Percentiles rank a stretch among this genome's conserved stretches.
These are phyloP conservation scores for Caerostris extrusa DNA, from an alignment of 1,140 invertebrate genomes.

Conservation along the genomic window DNA sequence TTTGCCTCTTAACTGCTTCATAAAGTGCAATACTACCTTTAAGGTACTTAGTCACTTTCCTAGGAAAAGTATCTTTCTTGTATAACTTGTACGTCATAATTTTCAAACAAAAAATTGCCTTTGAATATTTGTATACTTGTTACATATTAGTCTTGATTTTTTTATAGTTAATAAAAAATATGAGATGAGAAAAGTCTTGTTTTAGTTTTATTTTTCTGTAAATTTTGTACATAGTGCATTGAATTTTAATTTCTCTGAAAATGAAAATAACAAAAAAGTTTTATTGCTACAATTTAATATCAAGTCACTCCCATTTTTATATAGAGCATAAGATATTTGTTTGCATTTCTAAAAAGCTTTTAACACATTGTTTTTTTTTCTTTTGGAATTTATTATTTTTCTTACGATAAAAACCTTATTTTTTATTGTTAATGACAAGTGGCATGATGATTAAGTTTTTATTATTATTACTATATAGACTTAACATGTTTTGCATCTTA, in stretches of 20 bases:
- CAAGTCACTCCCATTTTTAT: too few species aligned
- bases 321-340: too few species aligned
- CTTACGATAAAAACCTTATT: too few species aligned
- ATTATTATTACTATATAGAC: too few species aligned
- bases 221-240: not conserved
- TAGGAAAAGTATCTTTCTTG: conserved; percentile 57
- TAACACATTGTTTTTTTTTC: too few species aligned
- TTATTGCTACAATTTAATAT: too few species aligned
- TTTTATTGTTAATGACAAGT: too few species aligned
- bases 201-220: not conserved
- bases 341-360: too few species aligned
- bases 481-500: too few species aligned
- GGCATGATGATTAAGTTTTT: too few species aligned
- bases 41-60: conserved; percentile 74
- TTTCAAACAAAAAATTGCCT: conserved; percentile 70
- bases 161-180: conserved; percentile 77
- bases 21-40: conserved; percentile 75
- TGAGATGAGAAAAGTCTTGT: conserved; percentile 16
- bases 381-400: too few species aligned
- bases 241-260: not conserved
- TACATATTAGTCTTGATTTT: conserved; percentile 75
- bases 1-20: conserved; percentile 69
- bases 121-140: conserved; percentile 77
- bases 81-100: conserved; percentile 51
- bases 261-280: too few species aligned